Base-by-base conservation (phyloP, 2,888 invertebrate species). In the Griposia aprilina region DNA sequence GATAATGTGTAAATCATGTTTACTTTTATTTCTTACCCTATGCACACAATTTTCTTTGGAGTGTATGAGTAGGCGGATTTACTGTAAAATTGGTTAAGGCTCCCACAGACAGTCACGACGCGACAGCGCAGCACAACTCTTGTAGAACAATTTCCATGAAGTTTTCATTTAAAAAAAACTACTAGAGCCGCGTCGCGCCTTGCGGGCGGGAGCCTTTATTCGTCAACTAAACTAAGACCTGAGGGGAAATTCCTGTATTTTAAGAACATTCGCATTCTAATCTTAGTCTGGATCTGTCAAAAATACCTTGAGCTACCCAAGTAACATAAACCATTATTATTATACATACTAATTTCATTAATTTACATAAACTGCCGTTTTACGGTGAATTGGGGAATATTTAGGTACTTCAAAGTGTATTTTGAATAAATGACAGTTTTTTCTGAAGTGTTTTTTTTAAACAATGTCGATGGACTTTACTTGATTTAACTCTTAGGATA, bases 1-100 rank as follows among this genome's bases (percentile, higher is more conserved):
- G 20, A 65, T 70, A 69, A 73, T 73, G 73, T 84, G 72, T 70
- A 65, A 74, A 78, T 78, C 63, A 36, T 78, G 30, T 78, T 73
- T 36, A 62, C 69, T 59, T 36, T 20, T 45, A 59, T 72, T 66
- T 41, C 62, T 59, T 4, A 20, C 36, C 15, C 0, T 60, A 11
- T 8, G 8, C 17, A 57, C 30, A 81, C 26, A 48, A 26, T 45
- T 71, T 69, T 45, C 68, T 76, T 82, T 48, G 26, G 83, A 36
- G 1, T 20, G 13, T 8, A 67, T 82, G 82, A 82, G 23, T 67
- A 2, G 10, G 66, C 67, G 67, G 41, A 67, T 81, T 67, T 71
- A 0, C 8, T 30, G 8, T n/a, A 30, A n/a, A 20, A 17, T 57
- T 48, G 36, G 17, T 41, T 52, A 36, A 36, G 30, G 30, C 30